phyloP scores from a whole-genome alignment of 1,140 invertebrate species.

The Ridgeia piscesae region DNA sequence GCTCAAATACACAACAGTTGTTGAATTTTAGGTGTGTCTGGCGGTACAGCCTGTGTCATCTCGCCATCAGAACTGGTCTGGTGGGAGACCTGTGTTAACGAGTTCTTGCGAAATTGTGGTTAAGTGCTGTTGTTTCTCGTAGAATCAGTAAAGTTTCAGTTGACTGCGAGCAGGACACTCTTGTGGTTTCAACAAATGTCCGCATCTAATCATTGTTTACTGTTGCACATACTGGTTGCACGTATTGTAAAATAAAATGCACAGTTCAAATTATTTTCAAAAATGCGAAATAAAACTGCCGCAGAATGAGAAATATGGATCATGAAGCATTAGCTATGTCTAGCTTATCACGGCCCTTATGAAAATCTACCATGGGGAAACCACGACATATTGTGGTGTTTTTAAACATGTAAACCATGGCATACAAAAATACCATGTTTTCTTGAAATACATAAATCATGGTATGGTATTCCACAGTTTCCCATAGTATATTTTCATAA shows the following conservation, averaged over 20 bases:
- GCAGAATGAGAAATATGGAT: not conserved
- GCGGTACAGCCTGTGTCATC: not conserved
- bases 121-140: not conserved
- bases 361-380: not conserved
- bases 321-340: not conserved
- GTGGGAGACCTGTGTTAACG: not conserved
- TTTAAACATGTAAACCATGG: too few species aligned
- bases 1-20: slow-evolving; percentile 1
- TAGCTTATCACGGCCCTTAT: not conserved
- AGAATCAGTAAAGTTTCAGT: not conserved
- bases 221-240: not conserved
- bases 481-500: not conserved
- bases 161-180: not conserved
- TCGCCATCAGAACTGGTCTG: not conserved
- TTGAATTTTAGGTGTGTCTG: not conserved
- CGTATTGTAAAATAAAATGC: not conserved
- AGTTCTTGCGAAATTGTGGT: not conserved
- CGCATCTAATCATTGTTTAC: not conserved
- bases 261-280: not conserved
- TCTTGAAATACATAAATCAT: too few species aligned
- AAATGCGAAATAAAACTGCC: not conserved
- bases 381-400: too few species aligned
- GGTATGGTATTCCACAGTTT: too few species aligned
- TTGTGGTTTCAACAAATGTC: not conserved
- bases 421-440: too few species aligned